Evolutionary conservation across 1,140 invertebrate species (phyloP).

Genomic region (Drosophila arawakana): DNA sequence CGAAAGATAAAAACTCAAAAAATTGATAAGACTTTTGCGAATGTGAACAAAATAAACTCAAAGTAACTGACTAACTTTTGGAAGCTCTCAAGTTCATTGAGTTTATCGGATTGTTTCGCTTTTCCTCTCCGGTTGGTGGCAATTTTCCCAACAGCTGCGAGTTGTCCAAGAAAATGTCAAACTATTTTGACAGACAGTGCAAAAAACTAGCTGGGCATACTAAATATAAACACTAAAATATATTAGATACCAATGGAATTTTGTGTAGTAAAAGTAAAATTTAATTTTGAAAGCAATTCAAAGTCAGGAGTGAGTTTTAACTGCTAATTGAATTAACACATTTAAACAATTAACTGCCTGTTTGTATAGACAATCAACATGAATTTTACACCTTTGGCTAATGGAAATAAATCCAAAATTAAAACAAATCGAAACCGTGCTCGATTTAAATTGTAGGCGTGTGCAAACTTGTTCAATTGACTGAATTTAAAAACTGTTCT

Average conservation of each 20-base stretch:
- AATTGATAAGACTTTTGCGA: slow-evolving; percentile 40
- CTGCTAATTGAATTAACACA: slow-evolving; percentile 29
- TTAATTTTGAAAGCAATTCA: not conserved
- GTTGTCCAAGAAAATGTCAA: slow-evolving; percentile 20
- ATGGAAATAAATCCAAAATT: not conserved
- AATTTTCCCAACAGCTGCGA: slow-evolving; percentile 48
- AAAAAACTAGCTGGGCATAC: not conserved
- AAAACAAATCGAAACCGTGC: not conserved
- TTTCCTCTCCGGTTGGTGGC: not conserved
- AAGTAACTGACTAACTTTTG: slow-evolving; percentile 25
- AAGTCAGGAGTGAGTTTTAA: slow-evolving; percentile 4
- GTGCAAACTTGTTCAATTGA: not conserved
- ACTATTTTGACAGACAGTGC: slow-evolving; percentile 41
- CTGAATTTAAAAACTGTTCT: slow-evolving; percentile 2
- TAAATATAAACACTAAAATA: not conserved
- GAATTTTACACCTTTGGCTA: slow-evolving; percentile 2
- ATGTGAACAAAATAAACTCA: slow-evolving; percentile 6
- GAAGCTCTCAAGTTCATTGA: slow-evolving; percentile 14
- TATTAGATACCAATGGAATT: not conserved
- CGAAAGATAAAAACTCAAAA: slow-evolving; percentile 44
- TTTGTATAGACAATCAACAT: not conserved
- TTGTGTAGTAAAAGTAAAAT: not conserved
- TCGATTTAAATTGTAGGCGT: slow-evolving; percentile 1
- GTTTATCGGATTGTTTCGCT: not conserved
- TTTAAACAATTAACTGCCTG: not conserved